These are phyloP conservation scores for Thalassarche chlororhynchos DNA, from an alignment of 2,113 vertebrate genomes.

Conservation along the genomic window DNA sequence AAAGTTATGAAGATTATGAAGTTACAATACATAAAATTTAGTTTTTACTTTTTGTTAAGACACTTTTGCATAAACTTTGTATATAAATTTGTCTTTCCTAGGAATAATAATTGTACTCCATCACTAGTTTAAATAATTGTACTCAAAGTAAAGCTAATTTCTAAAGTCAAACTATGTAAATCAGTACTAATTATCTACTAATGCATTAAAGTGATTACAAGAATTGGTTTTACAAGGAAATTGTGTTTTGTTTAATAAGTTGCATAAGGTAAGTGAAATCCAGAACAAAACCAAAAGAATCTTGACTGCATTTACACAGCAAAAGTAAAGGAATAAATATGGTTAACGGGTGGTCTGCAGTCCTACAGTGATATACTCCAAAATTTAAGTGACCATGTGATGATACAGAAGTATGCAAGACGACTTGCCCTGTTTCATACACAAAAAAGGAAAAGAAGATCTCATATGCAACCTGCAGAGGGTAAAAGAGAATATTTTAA, in stretches of 20 bases:
- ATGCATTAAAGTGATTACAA: constrained; percentile 18
- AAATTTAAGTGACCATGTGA: neutral
- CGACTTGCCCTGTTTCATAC: neutral
- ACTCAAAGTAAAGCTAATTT: neutral
- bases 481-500: neutral
- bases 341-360: neutral
- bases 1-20: neutral
- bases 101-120: neutral
- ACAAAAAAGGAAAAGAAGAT: neutral
- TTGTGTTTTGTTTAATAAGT: neutral
- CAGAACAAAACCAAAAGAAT: neutral
- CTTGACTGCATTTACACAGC: neutral
- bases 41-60: neutral
- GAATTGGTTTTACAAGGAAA: neutral
- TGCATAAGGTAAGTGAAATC: neutral
- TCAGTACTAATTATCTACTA: neutral
- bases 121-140: neutral
- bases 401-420: neutral
- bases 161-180: neutral
- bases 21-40: neutral
- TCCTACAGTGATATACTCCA: neutral
- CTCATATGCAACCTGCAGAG: neutral
- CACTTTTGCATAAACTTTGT: neutral
- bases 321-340: neutral
- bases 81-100: neutral